Percentiles rank a stretch among this genome's conserved stretches.
Conservation (phyloP, 2,797 vertebrate species). For the Gephyroberyx darwinii region DNA sequence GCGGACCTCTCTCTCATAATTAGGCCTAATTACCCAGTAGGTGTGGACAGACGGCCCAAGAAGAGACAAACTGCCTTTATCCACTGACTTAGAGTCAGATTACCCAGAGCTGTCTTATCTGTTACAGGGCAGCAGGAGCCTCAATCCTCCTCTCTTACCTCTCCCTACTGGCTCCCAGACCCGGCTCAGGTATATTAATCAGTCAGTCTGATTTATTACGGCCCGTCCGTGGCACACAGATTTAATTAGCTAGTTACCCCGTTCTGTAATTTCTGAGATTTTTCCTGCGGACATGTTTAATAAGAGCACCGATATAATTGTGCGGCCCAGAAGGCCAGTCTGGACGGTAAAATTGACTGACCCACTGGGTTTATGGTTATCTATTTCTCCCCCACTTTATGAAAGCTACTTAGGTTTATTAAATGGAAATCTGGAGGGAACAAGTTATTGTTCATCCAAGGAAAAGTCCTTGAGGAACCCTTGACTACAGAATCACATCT, state of each 20-base stretch:
- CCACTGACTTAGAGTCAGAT: conserved; percentile 99
- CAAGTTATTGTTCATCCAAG: not conserved
- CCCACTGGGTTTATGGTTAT: conserved; percentile 34
- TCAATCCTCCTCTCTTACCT: conserved; percentile 88
- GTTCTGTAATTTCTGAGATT: conserved; percentile 31
- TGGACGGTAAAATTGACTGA: conserved; percentile 16
- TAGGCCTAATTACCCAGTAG: conserved; percentile 99
- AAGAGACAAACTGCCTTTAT: conserved; percentile 99
- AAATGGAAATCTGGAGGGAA: conserved; percentile 25
- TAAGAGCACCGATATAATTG: conserved; percentile 26
- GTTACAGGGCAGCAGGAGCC: conserved; percentile 91
- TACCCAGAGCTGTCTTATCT: conserved; percentile 98
- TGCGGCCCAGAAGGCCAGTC: not conserved
- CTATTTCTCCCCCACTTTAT: conserved; percentile 43
- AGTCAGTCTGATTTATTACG: conserved; percentile 76
- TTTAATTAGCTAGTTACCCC: conserved; percentile 63
- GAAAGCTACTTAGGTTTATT: conserved; percentile 39
- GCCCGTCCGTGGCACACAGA: conserved; percentile 36
- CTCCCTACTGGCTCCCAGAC: conserved; percentile 86
- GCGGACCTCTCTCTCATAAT: conserved; percentile 99
- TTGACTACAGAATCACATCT: conserved; percentile 3
- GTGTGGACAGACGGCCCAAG: conserved; percentile 98
- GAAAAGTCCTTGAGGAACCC: conserved; percentile 23
- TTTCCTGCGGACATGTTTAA: conserved; percentile 39
- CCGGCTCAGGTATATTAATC: conserved; percentile 84